Evolutionary conservation across 2,888 invertebrate genomes (phyloP), one percentile per base, ranked within the genome.

Genomic region (Lomographa bimaculata): DNA sequence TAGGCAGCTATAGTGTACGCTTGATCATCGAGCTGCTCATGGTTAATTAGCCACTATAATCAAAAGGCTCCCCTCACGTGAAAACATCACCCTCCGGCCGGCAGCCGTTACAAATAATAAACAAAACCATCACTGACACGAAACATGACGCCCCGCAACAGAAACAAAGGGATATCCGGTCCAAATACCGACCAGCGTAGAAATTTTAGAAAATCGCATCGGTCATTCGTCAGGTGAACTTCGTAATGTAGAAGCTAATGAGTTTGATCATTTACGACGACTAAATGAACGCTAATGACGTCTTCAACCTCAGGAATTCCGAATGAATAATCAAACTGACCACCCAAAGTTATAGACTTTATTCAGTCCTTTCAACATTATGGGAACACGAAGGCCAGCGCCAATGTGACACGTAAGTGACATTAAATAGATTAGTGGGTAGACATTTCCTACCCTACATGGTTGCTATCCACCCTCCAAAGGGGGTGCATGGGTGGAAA

Each of bases 131-230:
- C 68, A 63, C 73, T 68, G 74, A 77, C 72, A 71, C 68, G 76
- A 74, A 80, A 76, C 79, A 73, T 73, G 66, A 74, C 57, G 70
- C 68, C 66, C 50, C 60, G 39, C 55, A 52, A 59, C 67, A 74
- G 71, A 79, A 81, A 78, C 75, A 74, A 74, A 72, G 61, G 73
- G 73, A 77, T 76, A 73, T 84, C 82, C 82, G 79, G 71, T 71
- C 60, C 54, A 58, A 50, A 64, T 66, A 59, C 53, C 50, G 60
- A 49, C 53, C 50, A 56, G 46, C 37, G 49, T 57, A 48, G 57
- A 58, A 50, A 60, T 57, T 59, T 55, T 49, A 44, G 49, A 58
- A 60, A 65, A 60, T 62, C 38, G 41, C 47, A 43, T 43, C 39
- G 32, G 20, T 50, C 46, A 36, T 37, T 46, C 45, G 21, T 32